Conservation (phyloP, 2,797 vertebrate species). For the Galaxias olidus region DNA sequence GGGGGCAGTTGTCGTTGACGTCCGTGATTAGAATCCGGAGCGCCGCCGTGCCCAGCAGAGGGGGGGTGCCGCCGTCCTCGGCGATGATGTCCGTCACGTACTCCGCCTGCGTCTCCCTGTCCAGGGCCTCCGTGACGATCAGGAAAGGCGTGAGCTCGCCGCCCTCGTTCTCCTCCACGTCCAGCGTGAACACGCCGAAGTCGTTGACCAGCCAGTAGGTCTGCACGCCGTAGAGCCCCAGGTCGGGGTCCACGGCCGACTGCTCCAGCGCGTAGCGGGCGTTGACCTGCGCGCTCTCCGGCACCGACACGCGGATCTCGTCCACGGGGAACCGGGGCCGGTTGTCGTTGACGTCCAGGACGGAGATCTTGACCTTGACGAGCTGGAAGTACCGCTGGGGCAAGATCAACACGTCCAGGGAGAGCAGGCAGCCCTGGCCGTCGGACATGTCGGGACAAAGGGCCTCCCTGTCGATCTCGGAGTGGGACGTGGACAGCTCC, state of each 20-base stretch:
- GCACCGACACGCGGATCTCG: constrained; percentile 84
- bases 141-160: constrained; percentile 94
- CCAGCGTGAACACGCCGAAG: constrained; percentile 91
- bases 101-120: constrained; percentile 87
- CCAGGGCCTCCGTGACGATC: constrained; percentile 88
- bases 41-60: constrained; percentile 86
- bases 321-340: constrained; percentile 86
- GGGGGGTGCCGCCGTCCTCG: constrained; percentile 92
- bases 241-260: constrained; percentile 88
- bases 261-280: constrained; percentile 91
- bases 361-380: constrained; percentile 92
- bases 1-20: constrained; percentile 96
- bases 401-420: constrained; percentile 91
- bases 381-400: constrained; percentile 96
- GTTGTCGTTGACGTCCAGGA: constrained; percentile 95
- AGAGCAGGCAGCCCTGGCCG: constrained; percentile 79
- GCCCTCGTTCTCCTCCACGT: constrained; percentile 92
- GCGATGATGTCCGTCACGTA: constrained; percentile 92
- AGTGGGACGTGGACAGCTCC: constrained; percentile 86
- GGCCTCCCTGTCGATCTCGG: constrained; percentile 90
- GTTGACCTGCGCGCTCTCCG: constrained; percentile 90
- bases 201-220: constrained; percentile 93
- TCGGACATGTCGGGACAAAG: constrained; percentile 80
- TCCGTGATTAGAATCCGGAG: constrained; percentile 91
- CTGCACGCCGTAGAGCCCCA: constrained; percentile 86